phyloP scores from a whole-genome alignment of 1,140 invertebrate genomes.

The Drosophila athabasca region DNA sequence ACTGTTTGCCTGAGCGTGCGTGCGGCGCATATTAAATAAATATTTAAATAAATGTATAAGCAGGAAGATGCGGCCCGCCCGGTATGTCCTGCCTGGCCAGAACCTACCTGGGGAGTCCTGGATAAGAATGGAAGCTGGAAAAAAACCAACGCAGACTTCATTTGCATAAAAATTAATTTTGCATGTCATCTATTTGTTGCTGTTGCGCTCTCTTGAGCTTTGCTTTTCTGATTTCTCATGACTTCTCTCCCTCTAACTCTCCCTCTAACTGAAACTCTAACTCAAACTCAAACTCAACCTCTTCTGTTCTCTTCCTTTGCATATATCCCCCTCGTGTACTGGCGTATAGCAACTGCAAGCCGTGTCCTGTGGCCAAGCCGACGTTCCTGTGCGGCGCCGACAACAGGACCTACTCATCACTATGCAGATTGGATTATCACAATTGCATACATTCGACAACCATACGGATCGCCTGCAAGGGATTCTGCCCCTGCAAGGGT shows the following conservation, averaged over 20 bases:
- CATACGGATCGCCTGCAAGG: constrained; percentile 92
- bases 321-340: background rate
- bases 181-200: constrained; percentile 77
- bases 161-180: constrained; percentile 83
- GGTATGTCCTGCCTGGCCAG: constrained; percentile 2
- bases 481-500: constrained; percentile 94
- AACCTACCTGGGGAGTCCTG: background rate
- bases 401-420: constrained; percentile 96
- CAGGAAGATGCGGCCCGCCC: background rate
- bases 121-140: background rate
- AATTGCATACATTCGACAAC: constrained; percentile 93
- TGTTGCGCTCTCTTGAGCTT: constrained; percentile 50
- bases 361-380: constrained; percentile 90
- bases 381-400: constrained; percentile 94
- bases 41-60: constrained; percentile 72
- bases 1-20: constrained; percentile 55
- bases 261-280: constrained; percentile 83
- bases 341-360: constrained; percentile 87
- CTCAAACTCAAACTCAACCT: constrained; percentile 85
- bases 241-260: constrained; percentile 18
- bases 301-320: background rate
- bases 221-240: constrained; percentile 46
- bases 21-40: constrained; percentile 75
- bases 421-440: constrained; percentile 94
- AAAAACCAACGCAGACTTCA: constrained; percentile 43